Conservation (phyloP, 2,113 vertebrate genomes). For the Geothlypis trichas region DNA sequence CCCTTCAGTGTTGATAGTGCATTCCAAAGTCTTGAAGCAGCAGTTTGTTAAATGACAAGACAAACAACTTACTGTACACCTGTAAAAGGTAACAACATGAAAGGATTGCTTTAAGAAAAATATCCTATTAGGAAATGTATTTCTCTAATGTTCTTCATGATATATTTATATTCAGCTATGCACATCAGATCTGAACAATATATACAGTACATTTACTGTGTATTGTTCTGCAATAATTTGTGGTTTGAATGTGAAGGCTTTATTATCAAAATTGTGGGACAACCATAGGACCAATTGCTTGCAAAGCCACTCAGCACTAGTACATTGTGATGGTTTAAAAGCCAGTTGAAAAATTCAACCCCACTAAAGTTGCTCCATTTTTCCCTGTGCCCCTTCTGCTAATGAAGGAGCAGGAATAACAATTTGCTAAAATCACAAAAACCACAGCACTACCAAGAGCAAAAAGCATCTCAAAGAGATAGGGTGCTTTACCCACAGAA, state of each 20-base stretch:
- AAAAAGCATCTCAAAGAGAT: not conserved
- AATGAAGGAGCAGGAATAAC: not conserved
- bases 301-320: not conserved
- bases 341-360: not conserved
- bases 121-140: not conserved
- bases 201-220: too few species aligned
- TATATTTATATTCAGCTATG: not conserved
- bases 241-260: not conserved
- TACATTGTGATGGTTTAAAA: not conserved
- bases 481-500: not conserved
- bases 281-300: not conserved
- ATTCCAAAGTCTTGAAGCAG: not conserved
- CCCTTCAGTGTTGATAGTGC: not conserved
- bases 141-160: not conserved
- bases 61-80: not conserved
- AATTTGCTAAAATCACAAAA: not conserved
- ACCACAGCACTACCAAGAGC: not conserved
- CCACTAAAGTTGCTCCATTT: not conserved
- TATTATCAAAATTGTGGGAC: not conserved
- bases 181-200: not conserved
- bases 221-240: not conserved
- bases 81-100: not conserved
- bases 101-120: not conserved
- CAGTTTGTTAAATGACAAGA: not conserved
- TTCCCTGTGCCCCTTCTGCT: rapidly evolving